A percentile compares a stretch with the other conserved stretches of the same genome.
These are phyloP conservation scores for Chydorus sphaericus DNA, from an alignment of 2,888 invertebrate genomes.

Conservation along the genomic window DNA sequence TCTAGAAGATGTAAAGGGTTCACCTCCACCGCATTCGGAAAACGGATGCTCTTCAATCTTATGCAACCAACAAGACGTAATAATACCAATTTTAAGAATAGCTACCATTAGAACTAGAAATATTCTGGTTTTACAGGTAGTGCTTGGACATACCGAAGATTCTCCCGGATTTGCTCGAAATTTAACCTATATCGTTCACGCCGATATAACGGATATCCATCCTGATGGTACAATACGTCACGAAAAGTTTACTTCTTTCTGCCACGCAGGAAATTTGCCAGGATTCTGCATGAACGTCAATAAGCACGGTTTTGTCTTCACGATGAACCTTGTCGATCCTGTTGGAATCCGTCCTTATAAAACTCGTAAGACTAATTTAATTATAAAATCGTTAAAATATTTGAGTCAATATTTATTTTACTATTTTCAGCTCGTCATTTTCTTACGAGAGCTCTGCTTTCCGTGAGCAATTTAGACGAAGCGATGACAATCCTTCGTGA, in stretches of 20 bases:
- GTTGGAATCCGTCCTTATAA: constrained; percentile 49
- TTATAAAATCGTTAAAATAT: background rate
- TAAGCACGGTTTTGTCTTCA: constrained; percentile 64
- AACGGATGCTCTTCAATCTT: constrained; percentile 65
- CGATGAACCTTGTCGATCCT: constrained; percentile 69
- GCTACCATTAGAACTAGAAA: background rate
- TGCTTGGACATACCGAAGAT: constrained; percentile 76
- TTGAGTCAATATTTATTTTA: background rate
- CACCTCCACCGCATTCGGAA: constrained; percentile 36
- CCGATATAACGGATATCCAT: constrained; percentile 53
- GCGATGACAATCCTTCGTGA: constrained; percentile 56
- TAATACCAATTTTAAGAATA: constrained; percentile 25
- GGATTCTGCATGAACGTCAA: constrained; percentile 84
- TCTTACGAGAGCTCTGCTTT: constrained; percentile 57
- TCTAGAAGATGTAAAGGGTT: constrained; percentile 43
- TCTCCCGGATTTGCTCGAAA: constrained; percentile 59
- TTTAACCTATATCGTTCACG: constrained; percentile 59
- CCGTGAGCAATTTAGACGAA: constrained; percentile 50
- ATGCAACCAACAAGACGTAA: constrained; percentile 51
- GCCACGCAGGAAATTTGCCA: constrained; percentile 74
- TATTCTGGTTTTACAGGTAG: constrained; percentile 36
- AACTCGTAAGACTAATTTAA: constrained; percentile 44
- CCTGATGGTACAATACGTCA: no score
- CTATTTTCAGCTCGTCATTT: constrained; percentile 54
- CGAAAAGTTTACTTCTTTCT: constrained; percentile 65